These are phyloP conservation scores for Istiophorus platypterus DNA, from an alignment of 2,113 vertebrate genomes.

Conservation along the genomic window DNA sequence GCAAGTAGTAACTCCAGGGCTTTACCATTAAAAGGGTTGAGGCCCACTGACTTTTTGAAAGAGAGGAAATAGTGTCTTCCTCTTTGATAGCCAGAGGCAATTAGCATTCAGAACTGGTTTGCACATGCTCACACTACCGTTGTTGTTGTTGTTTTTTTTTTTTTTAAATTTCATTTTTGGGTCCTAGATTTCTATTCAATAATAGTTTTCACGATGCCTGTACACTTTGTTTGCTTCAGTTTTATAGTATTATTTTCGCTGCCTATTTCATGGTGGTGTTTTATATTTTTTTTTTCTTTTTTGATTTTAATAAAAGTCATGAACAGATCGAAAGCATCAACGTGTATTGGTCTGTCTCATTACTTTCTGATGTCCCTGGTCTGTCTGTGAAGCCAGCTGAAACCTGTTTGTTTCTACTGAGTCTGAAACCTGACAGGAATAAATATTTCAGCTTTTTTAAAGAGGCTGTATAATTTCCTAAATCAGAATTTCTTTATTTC, in stretches of 20 bases:
- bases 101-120: not conserved
- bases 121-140: not conserved
- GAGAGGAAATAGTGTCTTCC: constrained; percentile 32
- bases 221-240: not conserved
- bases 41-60: constrained; percentile 61
- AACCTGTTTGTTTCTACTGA: no score
- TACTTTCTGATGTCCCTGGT: no score
- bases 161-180: not conserved
- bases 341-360: no score
- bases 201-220: not conserved
- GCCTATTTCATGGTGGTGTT: not conserved
- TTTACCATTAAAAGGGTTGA: constrained; percentile 57
- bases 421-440: no score
- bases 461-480: no score
- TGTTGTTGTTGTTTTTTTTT: no score
- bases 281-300: not conserved
- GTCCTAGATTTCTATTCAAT: not conserved
- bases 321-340: not conserved
- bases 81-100: constrained; percentile 43
- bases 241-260: not conserved
- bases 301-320: not conserved
- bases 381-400: no score
- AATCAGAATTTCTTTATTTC: no score
- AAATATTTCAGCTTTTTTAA: no score
- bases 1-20: constrained; percentile 50